phyloP scores from a whole-genome alignment of 2,113 vertebrate species.

The Cranoglanis bouderius region DNA sequence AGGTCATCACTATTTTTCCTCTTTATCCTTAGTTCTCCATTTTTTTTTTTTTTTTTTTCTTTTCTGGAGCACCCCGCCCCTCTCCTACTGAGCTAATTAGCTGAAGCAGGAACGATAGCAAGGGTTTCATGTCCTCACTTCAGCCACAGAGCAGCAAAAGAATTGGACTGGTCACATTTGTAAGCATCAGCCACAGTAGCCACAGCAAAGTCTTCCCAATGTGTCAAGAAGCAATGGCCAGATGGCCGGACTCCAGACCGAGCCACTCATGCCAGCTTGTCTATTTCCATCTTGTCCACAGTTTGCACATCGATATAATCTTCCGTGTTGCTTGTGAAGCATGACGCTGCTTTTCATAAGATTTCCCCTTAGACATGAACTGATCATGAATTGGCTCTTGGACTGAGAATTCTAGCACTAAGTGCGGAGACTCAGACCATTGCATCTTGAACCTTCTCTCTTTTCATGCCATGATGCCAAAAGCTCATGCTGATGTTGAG shows the following conservation, averaged over 20 bases:
- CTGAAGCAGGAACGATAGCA: slow-evolving; percentile 59
- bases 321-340: background rate
- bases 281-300: slow-evolving; percentile 15
- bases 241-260: background rate
- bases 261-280: slow-evolving; percentile 5
- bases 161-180: slow-evolving; percentile 74
- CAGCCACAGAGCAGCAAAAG: slow-evolving; percentile 76
- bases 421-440: background rate
- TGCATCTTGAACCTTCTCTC: background rate
- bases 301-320: slow-evolving; percentile 4
- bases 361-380: background rate
- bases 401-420: background rate
- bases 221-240: background rate
- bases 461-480: background rate
- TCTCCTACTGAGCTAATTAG: slow-evolving; percentile 75
- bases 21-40: slow-evolving; percentile 60
- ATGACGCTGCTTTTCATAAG: background rate
- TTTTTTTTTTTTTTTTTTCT: slow-evolving; percentile 53
- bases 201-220: slow-evolving; percentile 44
- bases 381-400: background rate
- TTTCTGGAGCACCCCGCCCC: slow-evolving; percentile 55
- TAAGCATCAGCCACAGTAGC: slow-evolving; percentile 51
- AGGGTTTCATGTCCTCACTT: slow-evolving; percentile 44
- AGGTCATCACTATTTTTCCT: slow-evolving; percentile 65
- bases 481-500: background rate